Base-by-base conservation (phyloP, 2,888 invertebrate genomes). In the Torymus auratus region DNA sequence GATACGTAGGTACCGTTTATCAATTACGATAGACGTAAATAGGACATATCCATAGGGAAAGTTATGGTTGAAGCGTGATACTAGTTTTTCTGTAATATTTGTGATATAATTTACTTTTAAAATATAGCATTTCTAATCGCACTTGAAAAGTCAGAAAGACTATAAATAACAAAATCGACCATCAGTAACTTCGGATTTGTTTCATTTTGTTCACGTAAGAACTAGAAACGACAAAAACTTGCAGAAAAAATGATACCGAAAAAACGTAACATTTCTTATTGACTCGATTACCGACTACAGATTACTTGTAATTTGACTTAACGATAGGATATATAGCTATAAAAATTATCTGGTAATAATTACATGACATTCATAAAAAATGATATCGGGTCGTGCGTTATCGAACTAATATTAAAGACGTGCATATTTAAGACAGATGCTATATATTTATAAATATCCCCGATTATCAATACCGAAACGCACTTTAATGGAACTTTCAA, bases 321-420 rank as follows among this genome's bases (percentile, higher is more conserved):
- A 41, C 15, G 77, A 70, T 70, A n/a, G n/a, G 62, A 58, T 41
- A 41, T n/a, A 7, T 12, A 23, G n/a, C 15, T 41, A 50, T 50
- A 77, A 68, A 76, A 61, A 61, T 61, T 68, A 75, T 75, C 75
- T 53, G n/a, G 12, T 50, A n/a, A 69, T 50, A n/a, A 69, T 70
- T 77, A 61, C 68, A 68, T 53, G 75, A 53, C 61, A 17, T 61
- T 68, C 58, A 52, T 13, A 68, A 53, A 68, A 68, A 68, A 68
- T 20, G 1, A 41, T 41, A 20, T 52, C 14, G 20, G 13, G 52
- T n/a, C 52, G 15, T 28, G 74, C 23, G 15, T 52, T 76, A 68
- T 76, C 68, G 4, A 15, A 52, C 61, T 41, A 41, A 41, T 61
- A 20, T 20, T 20, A 60, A 13, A 23, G 17, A 56, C 12, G 56